phyloP scores from a whole-genome alignment of 1,140 invertebrate genomes.

The Bombus cullumanus region DNA sequence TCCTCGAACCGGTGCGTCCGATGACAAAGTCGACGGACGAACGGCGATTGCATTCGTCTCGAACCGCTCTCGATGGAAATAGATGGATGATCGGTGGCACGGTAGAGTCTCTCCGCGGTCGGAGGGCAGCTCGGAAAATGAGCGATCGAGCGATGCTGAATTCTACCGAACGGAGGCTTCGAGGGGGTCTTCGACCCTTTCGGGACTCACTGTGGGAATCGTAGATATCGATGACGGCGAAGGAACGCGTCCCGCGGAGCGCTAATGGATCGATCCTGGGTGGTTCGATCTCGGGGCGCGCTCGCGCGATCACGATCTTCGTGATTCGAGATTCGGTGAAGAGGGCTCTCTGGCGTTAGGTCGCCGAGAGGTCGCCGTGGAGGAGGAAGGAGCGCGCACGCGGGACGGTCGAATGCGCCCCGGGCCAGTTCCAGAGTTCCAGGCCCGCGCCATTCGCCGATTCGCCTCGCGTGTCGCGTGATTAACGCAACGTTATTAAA shows the following conservation, averaged over 20 bases:
- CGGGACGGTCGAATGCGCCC: slow-evolving; percentile 29
- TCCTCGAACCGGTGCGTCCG: slow-evolving; percentile 24
- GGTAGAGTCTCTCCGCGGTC: too few species aligned
- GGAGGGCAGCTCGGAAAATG: neutral
- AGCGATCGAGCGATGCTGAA: too few species aligned
- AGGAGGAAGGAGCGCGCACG: slow-evolving; percentile 16
- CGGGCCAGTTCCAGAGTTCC: neutral
- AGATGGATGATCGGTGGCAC: neutral
- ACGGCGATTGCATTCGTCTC: neutral
- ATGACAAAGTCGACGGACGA: slow-evolving; percentile 3
- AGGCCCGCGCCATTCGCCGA: slow-evolving; percentile 26
- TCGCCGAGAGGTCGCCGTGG: slow-evolving; percentile 22
- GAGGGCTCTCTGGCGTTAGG: neutral
- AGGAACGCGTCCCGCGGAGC: slow-evolving; percentile 64
- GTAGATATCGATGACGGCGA: slow-evolving; percentile 64
- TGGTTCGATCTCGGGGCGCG: slow-evolving; percentile 52
- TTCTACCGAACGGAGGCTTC: slow-evolving; percentile 5
- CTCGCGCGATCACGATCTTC: slow-evolving; percentile 54
- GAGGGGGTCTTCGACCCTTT: slow-evolving; percentile 42
- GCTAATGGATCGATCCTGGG: slow-evolving; percentile 71
- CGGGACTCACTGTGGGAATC: slow-evolving; percentile 56
- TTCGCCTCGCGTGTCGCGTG: slow-evolving; percentile 71
- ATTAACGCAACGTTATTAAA: slow-evolving; percentile 72
- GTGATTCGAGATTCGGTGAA: slow-evolving; percentile 39
- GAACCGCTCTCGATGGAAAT: neutral